Percentiles rank a stretch among this genome's conserved stretches.
Conservation (phyloP, 2,113 vertebrate genomes). For the Mesocricetus auratus region DNA sequence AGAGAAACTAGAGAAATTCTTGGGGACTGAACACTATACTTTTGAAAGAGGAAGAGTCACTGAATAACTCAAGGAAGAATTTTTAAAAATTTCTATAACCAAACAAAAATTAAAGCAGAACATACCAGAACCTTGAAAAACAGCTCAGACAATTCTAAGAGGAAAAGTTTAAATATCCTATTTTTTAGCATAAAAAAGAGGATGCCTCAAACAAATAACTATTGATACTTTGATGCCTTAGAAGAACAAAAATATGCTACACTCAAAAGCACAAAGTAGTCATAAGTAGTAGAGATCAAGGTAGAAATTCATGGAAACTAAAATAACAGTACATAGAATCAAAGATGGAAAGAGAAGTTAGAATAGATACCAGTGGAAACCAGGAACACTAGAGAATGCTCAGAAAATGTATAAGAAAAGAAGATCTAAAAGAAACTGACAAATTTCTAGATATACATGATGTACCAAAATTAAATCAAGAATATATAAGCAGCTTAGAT, state of each 20-base stretch:
- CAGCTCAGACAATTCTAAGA: not conserved
- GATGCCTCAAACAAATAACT: not conserved
- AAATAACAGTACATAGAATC: not conserved
- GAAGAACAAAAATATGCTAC: not conserved
- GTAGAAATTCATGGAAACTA: not conserved
- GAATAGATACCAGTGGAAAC: not conserved
- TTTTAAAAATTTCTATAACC: not conserved
- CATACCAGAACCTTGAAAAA: not conserved
- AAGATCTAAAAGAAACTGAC: not conserved
- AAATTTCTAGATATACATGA: not conserved
- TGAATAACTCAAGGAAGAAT: not conserved
- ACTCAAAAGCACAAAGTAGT: not conserved
- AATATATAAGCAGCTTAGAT: not conserved
- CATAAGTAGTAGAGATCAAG: not conserved
- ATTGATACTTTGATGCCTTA: not conserved
- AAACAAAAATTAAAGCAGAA: not conserved
- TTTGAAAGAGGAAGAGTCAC: not conserved
- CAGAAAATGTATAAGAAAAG: not conserved
- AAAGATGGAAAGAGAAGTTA: not conserved
- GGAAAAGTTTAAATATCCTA: not conserved
- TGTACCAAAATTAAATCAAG: not conserved
- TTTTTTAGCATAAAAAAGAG: not conserved
- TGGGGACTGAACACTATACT: not conserved
- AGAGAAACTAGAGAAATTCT: not conserved
- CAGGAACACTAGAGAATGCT: not conserved